Evolutionary conservation across 2,888 invertebrate species (phyloP).

Genomic region (Amorpha juglandis): DNA sequence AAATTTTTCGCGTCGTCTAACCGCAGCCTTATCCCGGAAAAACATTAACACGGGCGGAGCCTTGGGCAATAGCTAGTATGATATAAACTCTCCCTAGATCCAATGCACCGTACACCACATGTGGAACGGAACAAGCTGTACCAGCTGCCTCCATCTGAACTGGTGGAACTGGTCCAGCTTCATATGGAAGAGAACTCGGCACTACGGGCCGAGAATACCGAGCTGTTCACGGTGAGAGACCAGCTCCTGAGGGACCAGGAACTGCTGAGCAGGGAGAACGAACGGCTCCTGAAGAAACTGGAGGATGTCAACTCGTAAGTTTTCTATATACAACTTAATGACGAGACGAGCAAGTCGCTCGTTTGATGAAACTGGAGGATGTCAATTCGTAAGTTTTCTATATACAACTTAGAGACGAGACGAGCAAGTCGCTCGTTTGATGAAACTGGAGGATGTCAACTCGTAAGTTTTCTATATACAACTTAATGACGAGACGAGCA

Average conservation of each 20-base stretch:
- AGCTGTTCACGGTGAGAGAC: slow-evolving; percentile 91
- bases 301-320: slow-evolving; percentile 95
- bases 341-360: no score
- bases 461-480: slow-evolving; percentile 84
- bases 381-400: slow-evolving; percentile 89
- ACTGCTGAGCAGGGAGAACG: slow-evolving; percentile 94
- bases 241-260: slow-evolving; percentile 94
- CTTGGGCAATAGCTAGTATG: no score
- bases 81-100: slow-evolving; percentile 44
- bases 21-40: no score
- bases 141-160: slow-evolving; percentile 90
- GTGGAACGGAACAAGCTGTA: slow-evolving; percentile 89
- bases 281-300: slow-evolving; percentile 92
- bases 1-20: no score
- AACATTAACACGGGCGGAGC: no score
- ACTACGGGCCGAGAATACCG: slow-evolving; percentile 92
- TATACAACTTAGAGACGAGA: no score
- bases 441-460: slow-evolving; percentile 94
- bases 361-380: slow-evolving; percentile 94
- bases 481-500: no score
- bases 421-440: no score
- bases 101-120: slow-evolving; percentile 78
- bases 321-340: not conserved
- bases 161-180: slow-evolving; percentile 92
- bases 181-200: slow-evolving; percentile 93